Evolutionary conservation across 2,113 vertebrate species (phyloP).

Genomic region (Thamnaconus septentrionalis): DNA sequence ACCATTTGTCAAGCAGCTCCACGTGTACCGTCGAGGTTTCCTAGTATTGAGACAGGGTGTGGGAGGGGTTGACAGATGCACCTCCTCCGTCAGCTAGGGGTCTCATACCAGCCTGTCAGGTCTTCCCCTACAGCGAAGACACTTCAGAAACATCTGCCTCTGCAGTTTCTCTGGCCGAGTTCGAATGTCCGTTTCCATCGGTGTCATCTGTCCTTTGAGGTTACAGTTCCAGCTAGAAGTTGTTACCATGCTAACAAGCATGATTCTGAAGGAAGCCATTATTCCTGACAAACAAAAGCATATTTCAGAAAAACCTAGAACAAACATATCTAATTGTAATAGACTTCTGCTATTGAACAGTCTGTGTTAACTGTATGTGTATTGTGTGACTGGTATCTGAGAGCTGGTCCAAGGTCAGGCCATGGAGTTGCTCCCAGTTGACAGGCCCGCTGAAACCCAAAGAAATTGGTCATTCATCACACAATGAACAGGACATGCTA

Average conservation of each 20-base stretch:
- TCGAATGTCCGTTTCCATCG: no score
- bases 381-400: neutral
- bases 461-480: slow-evolving; percentile 50
- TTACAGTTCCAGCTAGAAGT: neutral
- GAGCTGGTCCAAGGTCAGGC: neutral
- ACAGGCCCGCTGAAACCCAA: slow-evolving; percentile 36
- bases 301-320: neutral
- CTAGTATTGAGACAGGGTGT: neutral
- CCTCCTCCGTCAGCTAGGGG: neutral
- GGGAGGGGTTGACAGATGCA: neutral
- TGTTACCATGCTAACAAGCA: neutral
- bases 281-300: neutral
- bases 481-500: slow-evolving; percentile 55
- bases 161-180: neutral
- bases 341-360: neutral
- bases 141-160: slow-evolving; percentile 8
- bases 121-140: neutral
- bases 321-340: no score
- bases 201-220: no score
- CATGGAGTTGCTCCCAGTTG: slow-evolving; percentile 36
- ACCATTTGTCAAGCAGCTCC: neutral
- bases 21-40: neutral
- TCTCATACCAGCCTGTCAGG: slow-evolving; percentile 18
- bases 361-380: slow-evolving; percentile 7
- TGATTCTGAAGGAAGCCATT: neutral